These are phyloP conservation scores for Bambusicola thoracicus DNA, from an alignment of 2,113 vertebrate genomes.

Conservation along the genomic window DNA sequence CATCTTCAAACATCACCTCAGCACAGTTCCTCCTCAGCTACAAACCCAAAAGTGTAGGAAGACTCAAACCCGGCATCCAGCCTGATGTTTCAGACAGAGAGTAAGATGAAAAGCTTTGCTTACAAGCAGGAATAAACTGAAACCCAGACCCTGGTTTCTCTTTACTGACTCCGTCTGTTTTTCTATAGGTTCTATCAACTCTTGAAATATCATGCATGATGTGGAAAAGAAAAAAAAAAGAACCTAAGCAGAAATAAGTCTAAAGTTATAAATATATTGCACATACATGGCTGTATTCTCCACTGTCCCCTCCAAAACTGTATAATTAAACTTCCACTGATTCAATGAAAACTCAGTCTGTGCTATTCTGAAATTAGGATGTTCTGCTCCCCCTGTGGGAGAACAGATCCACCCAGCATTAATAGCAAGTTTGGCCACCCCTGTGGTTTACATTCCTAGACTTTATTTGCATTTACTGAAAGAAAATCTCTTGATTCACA, in stretches of 20 bases:
- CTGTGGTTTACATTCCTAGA: constrained; percentile 12
- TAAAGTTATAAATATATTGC: neutral
- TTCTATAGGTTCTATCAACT: neutral
- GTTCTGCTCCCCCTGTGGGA: neutral
- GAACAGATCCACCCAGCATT: constrained; percentile 33
- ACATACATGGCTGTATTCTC: neutral
- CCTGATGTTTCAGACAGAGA: neutral
- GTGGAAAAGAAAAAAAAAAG: neutral
- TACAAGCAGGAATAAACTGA: neutral
- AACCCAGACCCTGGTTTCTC: neutral
- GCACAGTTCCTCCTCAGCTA: neutral
- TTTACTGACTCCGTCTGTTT: neutral
- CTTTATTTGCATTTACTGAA: constrained; percentile 30
- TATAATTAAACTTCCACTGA: neutral
- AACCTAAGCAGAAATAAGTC: neutral
- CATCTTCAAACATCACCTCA: neutral
- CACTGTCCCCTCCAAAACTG: neutral
- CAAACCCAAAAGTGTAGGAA: neutral
- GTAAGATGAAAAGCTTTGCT: neutral
- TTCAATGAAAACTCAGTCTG: neutral
- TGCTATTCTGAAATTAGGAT: constrained; percentile 31
- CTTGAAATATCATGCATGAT: neutral
- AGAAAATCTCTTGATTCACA: neutral
- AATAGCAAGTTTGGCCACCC: constrained; percentile 23
- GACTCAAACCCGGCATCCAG: neutral